These are phyloP conservation scores for Hetaerina americana DNA, from an alignment of 1,140 invertebrate genomes.

Conservation along the genomic window DNA sequence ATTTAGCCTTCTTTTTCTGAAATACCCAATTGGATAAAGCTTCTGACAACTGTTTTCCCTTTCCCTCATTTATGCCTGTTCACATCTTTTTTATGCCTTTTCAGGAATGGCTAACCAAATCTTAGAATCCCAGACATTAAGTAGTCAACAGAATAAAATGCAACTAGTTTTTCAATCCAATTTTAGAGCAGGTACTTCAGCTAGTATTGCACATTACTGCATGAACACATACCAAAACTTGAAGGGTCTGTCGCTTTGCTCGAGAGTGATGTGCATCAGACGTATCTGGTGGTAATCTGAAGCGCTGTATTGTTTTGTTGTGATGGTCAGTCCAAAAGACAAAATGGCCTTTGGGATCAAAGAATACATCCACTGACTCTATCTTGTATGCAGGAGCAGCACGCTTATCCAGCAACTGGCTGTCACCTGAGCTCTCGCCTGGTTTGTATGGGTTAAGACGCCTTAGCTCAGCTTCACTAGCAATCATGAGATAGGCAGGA, in stretches of 20 bases:
- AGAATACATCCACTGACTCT: conserved; percentile 40
- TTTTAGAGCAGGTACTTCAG: too few relatives aligned
- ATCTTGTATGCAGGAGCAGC: conserved; percentile 27
- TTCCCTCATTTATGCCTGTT: too few relatives aligned
- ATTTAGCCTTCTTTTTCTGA: too few relatives aligned
- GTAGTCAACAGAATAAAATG: too few relatives aligned
- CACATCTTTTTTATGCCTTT: too few relatives aligned
- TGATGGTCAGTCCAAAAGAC: conserved; percentile 8
- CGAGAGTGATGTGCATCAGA: not conserved
- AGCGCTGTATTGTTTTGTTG: conserved; percentile 10
- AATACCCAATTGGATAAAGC: too few relatives aligned
- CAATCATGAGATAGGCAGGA: conserved; percentile 43
- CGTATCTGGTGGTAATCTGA: not conserved
- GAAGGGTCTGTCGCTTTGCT: not conserved
- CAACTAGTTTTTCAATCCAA: too few relatives aligned
- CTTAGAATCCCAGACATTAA: too few relatives aligned
- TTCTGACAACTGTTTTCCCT: too few relatives aligned
- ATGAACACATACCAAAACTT: not conserved
- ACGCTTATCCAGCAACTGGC: conserved; percentile 21
- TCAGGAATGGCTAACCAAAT: too few relatives aligned
- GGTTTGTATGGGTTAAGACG: conserved; percentile 46
- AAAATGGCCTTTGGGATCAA: conserved; percentile 27
- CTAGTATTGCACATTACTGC: too few relatives aligned
- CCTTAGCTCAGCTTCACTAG: conserved; percentile 46
- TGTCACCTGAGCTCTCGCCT: conserved; percentile 27